Conservation (phyloP, 1,140 invertebrate genomes). For the Calephelis nemesis region DNA sequence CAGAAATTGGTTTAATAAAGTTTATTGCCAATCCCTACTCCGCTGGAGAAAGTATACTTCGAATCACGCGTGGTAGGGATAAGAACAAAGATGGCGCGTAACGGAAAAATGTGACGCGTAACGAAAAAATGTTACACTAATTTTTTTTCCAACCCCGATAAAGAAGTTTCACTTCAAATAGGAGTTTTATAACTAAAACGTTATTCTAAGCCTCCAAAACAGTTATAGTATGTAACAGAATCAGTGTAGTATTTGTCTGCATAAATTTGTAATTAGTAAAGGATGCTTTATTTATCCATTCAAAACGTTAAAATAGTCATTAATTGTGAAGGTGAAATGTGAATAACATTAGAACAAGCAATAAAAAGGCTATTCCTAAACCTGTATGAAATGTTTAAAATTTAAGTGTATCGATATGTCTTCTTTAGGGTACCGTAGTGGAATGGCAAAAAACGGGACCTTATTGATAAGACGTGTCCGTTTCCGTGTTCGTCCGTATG, state of each 20-base stretch:
- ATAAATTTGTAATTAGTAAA: background rate
- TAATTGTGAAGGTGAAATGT: slow-evolving; percentile 10
- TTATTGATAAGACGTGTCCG: too few relatives aligned
- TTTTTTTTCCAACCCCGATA: too few relatives aligned
- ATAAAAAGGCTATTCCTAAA: background rate
- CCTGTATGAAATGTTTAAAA: slow-evolving; percentile 1
- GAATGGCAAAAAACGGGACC: too few relatives aligned
- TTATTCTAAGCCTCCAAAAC: background rate
- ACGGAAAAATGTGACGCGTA: too few relatives aligned
- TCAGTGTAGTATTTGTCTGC: background rate
- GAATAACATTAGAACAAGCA: background rate
- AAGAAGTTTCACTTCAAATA: too few relatives aligned
- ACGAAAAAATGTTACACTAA: too few relatives aligned
- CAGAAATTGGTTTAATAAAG: too few relatives aligned
- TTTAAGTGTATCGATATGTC: background rate
- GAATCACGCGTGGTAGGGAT: too few relatives aligned
- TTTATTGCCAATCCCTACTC: too few relatives aligned
- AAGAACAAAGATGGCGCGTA: too few relatives aligned
- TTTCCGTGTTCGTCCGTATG: too few relatives aligned
- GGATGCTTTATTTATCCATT: background rate
- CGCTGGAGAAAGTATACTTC: too few relatives aligned
- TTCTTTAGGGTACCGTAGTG: background rate
- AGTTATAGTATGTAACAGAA: background rate
- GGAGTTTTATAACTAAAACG: background rate
- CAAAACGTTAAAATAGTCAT: slow-evolving; percentile 3